phyloP scores from a whole-genome alignment of 2,797 vertebrate species.

The Potorous gilbertii region DNA sequence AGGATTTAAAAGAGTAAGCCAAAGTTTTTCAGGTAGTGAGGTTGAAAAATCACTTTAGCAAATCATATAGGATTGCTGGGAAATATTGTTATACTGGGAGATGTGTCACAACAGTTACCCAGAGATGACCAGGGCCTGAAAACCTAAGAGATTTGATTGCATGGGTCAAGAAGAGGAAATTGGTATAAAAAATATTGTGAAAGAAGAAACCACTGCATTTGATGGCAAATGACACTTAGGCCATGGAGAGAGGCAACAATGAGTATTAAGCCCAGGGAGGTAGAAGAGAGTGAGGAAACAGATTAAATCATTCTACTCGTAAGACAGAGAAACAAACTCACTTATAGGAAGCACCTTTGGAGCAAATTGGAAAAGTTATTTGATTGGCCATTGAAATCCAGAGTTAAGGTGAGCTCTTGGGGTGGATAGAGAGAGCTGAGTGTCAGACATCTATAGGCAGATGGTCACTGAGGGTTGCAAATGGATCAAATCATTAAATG shows the following conservation, averaged over 20 bases:
- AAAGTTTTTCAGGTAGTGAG: slow-evolving; percentile 6
- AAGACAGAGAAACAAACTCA: background rate
- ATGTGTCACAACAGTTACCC: background rate
- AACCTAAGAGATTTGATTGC: background rate
- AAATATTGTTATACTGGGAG: slow-evolving; percentile 12
- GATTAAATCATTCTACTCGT: background rate
- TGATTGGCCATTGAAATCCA: background rate
- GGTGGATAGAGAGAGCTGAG: background rate
- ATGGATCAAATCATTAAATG: background rate
- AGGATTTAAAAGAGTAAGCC: background rate
- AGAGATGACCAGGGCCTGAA: background rate
- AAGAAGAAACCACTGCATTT: slow-evolving; percentile 8
- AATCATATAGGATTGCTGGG: slow-evolving; percentile 4
- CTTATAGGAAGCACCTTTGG: background rate
- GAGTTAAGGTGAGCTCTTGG: background rate
- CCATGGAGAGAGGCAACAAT: background rate
- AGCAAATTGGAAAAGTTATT: background rate
- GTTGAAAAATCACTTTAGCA: background rate
- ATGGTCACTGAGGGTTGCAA: background rate
- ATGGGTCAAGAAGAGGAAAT: background rate
- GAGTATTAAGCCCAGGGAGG: background rate
- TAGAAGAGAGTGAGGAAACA: background rate
- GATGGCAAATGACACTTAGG: background rate
- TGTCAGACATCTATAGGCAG: background rate
- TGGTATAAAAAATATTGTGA: slow-evolving; percentile 25